Evolutionary conservation across 2,797 vertebrate species (phyloP).

Genomic region (Petrocephalus sullivani): DNA sequence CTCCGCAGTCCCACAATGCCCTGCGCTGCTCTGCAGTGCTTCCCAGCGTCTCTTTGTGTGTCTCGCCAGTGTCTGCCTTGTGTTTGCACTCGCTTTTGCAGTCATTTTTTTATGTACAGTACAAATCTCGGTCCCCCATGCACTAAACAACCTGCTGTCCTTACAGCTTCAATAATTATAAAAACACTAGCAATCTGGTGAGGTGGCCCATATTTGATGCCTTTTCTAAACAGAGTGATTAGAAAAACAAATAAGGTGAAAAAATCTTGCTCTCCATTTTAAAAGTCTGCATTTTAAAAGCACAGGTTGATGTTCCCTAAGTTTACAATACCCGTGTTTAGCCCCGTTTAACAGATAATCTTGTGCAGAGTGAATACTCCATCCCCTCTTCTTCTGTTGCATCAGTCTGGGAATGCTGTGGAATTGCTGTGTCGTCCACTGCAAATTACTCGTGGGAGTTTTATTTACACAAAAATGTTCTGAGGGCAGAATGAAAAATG

Average conservation of each 20-base stretch:
- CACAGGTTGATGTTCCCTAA: not conserved
- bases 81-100: not conserved
- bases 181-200: not conserved
- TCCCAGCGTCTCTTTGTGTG: slow-evolving; percentile 35
- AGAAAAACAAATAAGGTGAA: not conserved
- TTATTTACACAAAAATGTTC: no score
- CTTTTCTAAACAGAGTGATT: not conserved
- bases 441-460: no score
- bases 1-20: not conserved
- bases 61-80: slow-evolving; percentile 30
- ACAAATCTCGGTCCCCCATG: not conserved
- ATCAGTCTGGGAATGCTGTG: slow-evolving; percentile 3
- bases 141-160: not conserved
- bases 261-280: not conserved
- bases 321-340: not conserved
- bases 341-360: not conserved
- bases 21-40: slow-evolving; percentile 20
- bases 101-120: not conserved
- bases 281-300: not conserved
- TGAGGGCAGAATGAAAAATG: no score
- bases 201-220: not conserved
- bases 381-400: not conserved
- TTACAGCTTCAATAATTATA: not conserved
- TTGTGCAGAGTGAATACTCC: not conserved
- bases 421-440: not conserved